These are phyloP conservation scores for Apamea monoglypha DNA, from an alignment of 2,888 invertebrate species.

Conservation along the genomic window DNA sequence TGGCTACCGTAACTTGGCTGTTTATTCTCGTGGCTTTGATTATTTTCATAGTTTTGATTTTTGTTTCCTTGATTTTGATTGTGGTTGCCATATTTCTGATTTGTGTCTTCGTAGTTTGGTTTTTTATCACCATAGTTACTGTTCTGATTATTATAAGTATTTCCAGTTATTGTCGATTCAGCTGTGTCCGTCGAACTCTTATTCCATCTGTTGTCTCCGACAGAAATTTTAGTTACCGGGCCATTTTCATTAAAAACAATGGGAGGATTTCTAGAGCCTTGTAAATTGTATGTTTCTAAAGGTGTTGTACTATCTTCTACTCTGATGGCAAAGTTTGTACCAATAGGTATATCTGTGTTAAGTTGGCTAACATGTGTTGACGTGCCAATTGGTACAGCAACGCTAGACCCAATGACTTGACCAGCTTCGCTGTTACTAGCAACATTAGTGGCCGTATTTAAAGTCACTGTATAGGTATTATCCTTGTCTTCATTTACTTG, in stretches of 20 bases:
- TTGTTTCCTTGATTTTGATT: slow-evolving; percentile 15
- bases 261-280: slow-evolving; percentile 75
- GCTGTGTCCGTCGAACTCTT: slow-evolving; percentile 72
- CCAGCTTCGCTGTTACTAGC: slow-evolving; percentile 77
- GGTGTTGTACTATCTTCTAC: slow-evolving; percentile 84
- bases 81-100: slow-evolving; percentile 27
- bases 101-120: slow-evolving; percentile 58
- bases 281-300: slow-evolving; percentile 78
- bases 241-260: slow-evolving; percentile 72
- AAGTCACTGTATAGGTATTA: slow-evolving; percentile 81
- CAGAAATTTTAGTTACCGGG: slow-evolving; percentile 71
- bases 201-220: slow-evolving; percentile 85
- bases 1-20: slow-evolving; percentile 16
- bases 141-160: slow-evolving; percentile 63
- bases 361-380: slow-evolving; percentile 76
- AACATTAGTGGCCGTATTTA: slow-evolving; percentile 84
- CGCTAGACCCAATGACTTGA: slow-evolving; percentile 83
- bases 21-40: slow-evolving; percentile 57
- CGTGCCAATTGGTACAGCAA: slow-evolving; percentile 80
- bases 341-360: slow-evolving; percentile 87
- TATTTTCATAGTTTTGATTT: slow-evolving; percentile 25
- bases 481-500: slow-evolving; percentile 75
- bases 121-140: slow-evolving; percentile 58
- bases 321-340: slow-evolving; percentile 87
- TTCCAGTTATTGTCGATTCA: slow-evolving; percentile 65